Base-by-base conservation (phyloP, 2,113 vertebrate genomes). In the Eublepharis macularius region DNA sequence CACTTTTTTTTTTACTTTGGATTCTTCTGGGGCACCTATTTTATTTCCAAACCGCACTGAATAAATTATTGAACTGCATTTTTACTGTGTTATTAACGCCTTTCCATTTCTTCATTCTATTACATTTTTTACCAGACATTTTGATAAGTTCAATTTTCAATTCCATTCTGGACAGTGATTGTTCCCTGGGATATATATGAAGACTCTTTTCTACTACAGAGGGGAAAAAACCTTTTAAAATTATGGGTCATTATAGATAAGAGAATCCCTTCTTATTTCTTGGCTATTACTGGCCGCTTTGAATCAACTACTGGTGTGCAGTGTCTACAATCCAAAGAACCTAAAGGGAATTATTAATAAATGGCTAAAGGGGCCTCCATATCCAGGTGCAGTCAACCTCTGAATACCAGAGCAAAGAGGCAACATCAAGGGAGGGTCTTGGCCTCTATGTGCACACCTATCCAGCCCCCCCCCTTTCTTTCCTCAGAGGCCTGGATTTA, bases 101-200 rank as follows among this genome's bases (percentile, higher is more conserved):
- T 82, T 82, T 72, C 68, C 34, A 12, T 72, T 57, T 24, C 49
- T 9, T 54, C 39, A 3, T 41, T n/a, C 47, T 72, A 54, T 82
- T 72, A 82, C 63, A 34, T 32, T 17, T 80, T 80, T 80, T 80
- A 80, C 66, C 69, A n/a, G 69, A 81, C 45, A 78, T 45, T 72
- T 82, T 72, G 80, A 72, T 66, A 82, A 68, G 78, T 80, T 80
- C 63, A 80, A 68, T 80, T 80, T 80, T 65, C 78, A 80, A 47
- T 80, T 80, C 68, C 78, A 47, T 45, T 68, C 54, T 68, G 43
- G 78, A 68, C 63, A n/a, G 41, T 80, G 78, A 80, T 80, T 45
- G 60, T 65, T 66, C 78, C 78, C 78, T 66, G 39, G 77, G 39
- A 80, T 66, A 39, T 34, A 80, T 80, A 34, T 66, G 41, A 63